A percentile compares a stretch with the other conserved stretches of the same genome.
Conservation (phyloP, 2,888 invertebrate genomes). For the Tipula helvola region DNA sequence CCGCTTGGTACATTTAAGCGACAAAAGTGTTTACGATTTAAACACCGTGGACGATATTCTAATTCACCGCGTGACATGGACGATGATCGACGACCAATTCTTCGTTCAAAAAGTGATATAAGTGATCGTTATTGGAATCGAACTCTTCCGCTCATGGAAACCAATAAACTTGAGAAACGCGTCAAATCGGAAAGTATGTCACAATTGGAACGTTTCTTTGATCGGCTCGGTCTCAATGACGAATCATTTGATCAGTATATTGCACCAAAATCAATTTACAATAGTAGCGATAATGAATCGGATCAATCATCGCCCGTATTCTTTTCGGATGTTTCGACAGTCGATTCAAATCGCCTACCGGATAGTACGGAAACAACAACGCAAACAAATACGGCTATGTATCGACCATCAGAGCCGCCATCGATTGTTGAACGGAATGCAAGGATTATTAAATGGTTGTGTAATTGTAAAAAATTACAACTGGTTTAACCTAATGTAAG, state of each 20-base stretch:
- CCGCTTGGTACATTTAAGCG: conserved; percentile 53
- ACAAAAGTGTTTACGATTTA: conserved; percentile 57
- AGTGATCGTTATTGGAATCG: conserved; percentile 24
- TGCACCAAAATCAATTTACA: conserved; percentile 21
- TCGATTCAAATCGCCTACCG: conserved; percentile 61
- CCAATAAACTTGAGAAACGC: conserved; percentile 22
- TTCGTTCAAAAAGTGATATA: conserved; percentile 78
- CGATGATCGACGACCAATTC: conserved; percentile 48
- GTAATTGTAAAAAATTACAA: conserved; percentile 81
- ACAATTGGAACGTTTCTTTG: conserved; percentile 82
- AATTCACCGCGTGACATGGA: conserved; percentile 20
- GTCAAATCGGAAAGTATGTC: conserved; percentile 34
- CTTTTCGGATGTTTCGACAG: conserved; percentile 80
- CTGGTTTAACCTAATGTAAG: conserved; percentile 31
- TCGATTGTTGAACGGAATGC: conserved; percentile 93
- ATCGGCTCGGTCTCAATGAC: conserved; percentile 75
- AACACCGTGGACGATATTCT: conserved; percentile 40
- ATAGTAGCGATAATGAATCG: conserved; percentile 34
- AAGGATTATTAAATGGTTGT: conserved; percentile 93
- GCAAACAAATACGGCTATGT: conserved; percentile 38
- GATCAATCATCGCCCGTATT: conserved; percentile 54
- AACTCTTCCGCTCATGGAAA: conserved; percentile 16
- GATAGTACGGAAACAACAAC: conserved; percentile 39
- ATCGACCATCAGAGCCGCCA: conserved; percentile 64
- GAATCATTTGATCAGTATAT: conserved; percentile 46